Conservation (phyloP, 2,797 vertebrate genomes). For the Monodelphis domestica region DNA sequence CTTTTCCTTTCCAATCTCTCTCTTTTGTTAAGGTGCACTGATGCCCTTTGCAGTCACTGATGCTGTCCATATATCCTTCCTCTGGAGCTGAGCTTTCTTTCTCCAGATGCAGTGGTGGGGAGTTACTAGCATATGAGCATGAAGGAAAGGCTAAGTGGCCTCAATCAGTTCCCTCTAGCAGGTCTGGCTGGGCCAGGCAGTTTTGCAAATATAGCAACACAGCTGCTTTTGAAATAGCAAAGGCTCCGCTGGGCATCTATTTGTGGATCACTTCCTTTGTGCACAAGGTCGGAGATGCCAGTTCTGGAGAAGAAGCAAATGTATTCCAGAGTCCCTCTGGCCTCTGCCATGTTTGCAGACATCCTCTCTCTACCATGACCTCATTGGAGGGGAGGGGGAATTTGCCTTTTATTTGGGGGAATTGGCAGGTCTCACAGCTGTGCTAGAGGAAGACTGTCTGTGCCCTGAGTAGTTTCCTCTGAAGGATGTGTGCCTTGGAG, state of each 20-base stretch:
- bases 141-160: constrained; percentile 45
- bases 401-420: neutral
- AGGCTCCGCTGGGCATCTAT: neutral
- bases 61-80: neutral
- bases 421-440: neutral
- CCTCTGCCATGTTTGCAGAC: neutral
- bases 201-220: neutral
- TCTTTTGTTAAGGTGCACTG: neutral
- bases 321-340: neutral
- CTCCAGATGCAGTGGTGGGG: constrained; percentile 56
- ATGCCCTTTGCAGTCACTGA: neutral
- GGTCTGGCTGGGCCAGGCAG: neutral
- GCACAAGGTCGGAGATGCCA: constrained; percentile 4
- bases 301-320: neutral
- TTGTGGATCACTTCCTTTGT: constrained; percentile 51
- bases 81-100: constrained; percentile 22
- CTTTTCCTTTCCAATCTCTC: neutral
- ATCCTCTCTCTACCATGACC: neutral
- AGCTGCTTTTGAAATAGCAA: constrained; percentile 1
- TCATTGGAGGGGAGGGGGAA: neutral
- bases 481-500: neutral
- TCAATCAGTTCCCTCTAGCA: neutral
- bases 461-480: neutral
- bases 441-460: constrained; percentile 5
- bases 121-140: constrained; percentile 54